Base-by-base conservation (phyloP, 2,797 vertebrate genomes). In the Characodon lateralis region DNA sequence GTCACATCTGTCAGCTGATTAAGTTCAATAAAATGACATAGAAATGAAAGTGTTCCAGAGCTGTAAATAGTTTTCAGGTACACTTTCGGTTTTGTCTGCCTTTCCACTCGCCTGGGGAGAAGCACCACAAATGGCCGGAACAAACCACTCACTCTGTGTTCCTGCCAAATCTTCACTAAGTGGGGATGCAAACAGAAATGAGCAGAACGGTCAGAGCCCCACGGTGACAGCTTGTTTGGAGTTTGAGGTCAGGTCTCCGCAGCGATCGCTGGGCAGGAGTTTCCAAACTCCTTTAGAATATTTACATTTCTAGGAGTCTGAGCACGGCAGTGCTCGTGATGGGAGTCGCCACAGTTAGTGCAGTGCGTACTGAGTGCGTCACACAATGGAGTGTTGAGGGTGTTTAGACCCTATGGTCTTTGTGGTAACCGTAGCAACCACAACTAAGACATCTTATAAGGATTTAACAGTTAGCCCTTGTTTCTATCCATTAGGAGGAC, bases 401-500 rank as follows among this genome's bases (percentile, higher is more conserved):
- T 58, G 89, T 91, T 91, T 84, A 84, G 79, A 70, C 77, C 31
- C 68, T 41, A 22, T 14, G 18, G 48, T 35, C 74, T 46, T 50
- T 39, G 20, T 35, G 0, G 73, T 89, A 78, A 22, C 87, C 76
- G 20, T 71, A 74, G 76, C 10, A 82, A 89, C 83, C 5, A 6
- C 65, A 72, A 78, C 46, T 14, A 66, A 83, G 82, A 80, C 80
- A 72, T 81, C 66, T 79, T 74, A 65, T 84, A 73, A 71, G 89
- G 74, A 73, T 68, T 68, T 68, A 39, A 65, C 35, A 84, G 81
- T 76, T 3, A 87, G 93, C 89, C 81, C 88, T 81, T 85, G 86
- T 92, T 91, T 92, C 85, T 90, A 81, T 91, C 86, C 91, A 93
- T 94, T 90, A 93, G 86, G 83, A 85, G 80, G 88, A 88, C 90